phyloP scores from a whole-genome alignment of 2,888 invertebrate genomes.

The Nesidiocoris tenuis region DNA sequence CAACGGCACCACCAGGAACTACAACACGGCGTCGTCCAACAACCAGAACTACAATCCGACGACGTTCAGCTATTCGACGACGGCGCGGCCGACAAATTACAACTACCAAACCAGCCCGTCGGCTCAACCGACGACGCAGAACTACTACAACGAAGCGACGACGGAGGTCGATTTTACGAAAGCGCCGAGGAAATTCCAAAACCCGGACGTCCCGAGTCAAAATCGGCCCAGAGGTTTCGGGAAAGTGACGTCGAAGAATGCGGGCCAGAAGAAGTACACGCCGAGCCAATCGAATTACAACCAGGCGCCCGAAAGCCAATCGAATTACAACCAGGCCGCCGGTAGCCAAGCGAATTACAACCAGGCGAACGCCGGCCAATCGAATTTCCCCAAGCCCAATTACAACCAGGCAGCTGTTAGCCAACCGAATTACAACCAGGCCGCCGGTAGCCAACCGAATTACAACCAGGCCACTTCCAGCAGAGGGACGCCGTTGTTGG shows the following conservation, averaged over 20 bases:
- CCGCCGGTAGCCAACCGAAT: constrained; percentile 15
- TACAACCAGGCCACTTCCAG: constrained; percentile 41
- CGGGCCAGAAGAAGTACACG: constrained; percentile 20
- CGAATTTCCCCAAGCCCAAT: constrained; percentile 46
- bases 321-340: constrained; percentile 50
- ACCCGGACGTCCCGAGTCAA: not conserved
- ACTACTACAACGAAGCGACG: constrained; percentile 20
- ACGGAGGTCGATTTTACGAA: not conserved
- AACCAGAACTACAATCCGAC: constrained; percentile 53
- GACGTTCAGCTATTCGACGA: not conserved
- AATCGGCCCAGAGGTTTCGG: not conserved
- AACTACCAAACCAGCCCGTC: constrained; percentile 42
- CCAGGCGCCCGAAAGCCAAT: constrained; percentile 44
- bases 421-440: constrained; percentile 39
- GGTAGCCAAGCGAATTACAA: constrained; percentile 51
- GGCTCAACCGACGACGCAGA: constrained; percentile 46
- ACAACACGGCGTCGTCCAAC: constrained; percentile 7
- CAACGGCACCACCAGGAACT: constrained; percentile 35
- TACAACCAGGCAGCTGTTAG: constrained; percentile 52
- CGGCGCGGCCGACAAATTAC: constrained; percentile 37
- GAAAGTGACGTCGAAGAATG: not conserved
- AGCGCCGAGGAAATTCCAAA: too few relatives aligned
- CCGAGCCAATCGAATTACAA: constrained; percentile 13
- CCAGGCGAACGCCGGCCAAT: constrained; percentile 31
- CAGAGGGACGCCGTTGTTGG: constrained; percentile 53